Percentiles rank a stretch among this genome's conserved stretches.
Conservation (phyloP, 2,113 vertebrate species). For the Brachypodius melanocephalos region DNA sequence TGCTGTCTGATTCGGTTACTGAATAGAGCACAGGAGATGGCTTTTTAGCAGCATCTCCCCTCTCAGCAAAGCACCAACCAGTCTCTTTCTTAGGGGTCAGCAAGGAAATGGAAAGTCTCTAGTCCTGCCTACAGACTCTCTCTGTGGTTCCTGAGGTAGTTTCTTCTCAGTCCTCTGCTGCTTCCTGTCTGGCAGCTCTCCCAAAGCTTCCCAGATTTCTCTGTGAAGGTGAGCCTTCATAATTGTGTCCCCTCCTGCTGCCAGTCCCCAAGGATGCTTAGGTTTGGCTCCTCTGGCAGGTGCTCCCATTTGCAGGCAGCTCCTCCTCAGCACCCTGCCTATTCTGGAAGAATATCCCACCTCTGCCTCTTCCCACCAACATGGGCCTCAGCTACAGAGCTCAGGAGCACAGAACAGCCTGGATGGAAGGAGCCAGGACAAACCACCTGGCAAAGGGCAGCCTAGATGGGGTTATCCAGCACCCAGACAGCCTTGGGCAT, state of each 20-base stretch:
- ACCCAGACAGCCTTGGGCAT: neutral
- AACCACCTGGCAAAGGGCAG: neutral
- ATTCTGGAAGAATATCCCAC: neutral
- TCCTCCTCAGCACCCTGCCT: accelerated
- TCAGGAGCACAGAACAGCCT: neutral
- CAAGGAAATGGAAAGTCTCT: neutral
- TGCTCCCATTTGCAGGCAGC: neutral
- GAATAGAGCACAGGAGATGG: neutral
- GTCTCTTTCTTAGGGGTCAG: neutral
- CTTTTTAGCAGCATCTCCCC: neutral
- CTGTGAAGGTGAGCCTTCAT: neutral
- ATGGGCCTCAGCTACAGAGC: neutral
- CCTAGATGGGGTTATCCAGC: neutral
- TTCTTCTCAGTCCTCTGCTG: neutral
- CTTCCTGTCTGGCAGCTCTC: neutral
- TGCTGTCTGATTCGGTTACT: neutral
- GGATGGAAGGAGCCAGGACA: neutral
- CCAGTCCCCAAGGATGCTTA: neutral
- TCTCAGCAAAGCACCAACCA: neutral
- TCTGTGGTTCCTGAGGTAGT: neutral
- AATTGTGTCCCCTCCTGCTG: neutral
- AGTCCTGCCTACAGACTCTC: neutral
- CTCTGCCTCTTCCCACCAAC: neutral
- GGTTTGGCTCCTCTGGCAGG: neutral
- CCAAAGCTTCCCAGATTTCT: neutral